A percentile compares a stretch with the other conserved stretches of the same genome.
Evolutionary conservation across 1,140 invertebrate species (phyloP).

Genomic region (Micrasema minimum): DNA sequence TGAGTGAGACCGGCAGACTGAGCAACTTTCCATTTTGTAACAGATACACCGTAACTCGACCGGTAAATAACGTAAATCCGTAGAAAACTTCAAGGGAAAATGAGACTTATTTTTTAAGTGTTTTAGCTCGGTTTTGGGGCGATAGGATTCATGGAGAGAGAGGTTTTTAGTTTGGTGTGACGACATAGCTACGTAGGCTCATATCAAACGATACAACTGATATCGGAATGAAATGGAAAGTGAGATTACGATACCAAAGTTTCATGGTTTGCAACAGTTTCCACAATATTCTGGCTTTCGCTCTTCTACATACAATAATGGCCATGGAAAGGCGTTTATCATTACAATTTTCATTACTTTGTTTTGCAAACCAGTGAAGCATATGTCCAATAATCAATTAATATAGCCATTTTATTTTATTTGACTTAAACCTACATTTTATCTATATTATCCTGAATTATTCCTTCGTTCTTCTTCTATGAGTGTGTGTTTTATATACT

Average conservation of each 20-base stretch:
- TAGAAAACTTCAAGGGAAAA: neutral
- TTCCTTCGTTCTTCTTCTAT: too few species aligned
- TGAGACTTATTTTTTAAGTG: neutral
- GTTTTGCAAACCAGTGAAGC: too few species aligned
- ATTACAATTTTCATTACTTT: too few species aligned
- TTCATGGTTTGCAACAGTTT: slow-evolving; percentile 38
- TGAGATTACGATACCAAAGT: slow-evolving; percentile 44
- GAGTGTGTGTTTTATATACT: too few species aligned
- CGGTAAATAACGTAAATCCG: slow-evolving; percentile 18
- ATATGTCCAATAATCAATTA: too few species aligned
- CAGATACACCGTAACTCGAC: slow-evolving; percentile 43
- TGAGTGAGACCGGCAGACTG: slow-evolving; percentile 38
- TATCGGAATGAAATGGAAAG: slow-evolving; percentile 52
- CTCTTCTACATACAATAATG: too few species aligned
- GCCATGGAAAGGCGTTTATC: too few species aligned
- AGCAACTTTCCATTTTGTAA: slow-evolving; percentile 53
- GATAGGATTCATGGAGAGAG: neutral
- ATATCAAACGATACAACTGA: slow-evolving; percentile 48
- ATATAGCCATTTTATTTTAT: too few species aligned
- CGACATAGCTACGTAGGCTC: slow-evolving; percentile 46
- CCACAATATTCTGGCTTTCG: neutral
- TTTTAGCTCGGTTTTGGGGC: neutral
- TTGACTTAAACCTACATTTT: too few species aligned
- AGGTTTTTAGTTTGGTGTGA: slow-evolving; percentile 11
- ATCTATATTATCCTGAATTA: too few species aligned